Evolutionary conservation across 2,888 invertebrate species (phyloP), one percentile per base, ranked within the genome.

Genomic region (Hirtodrosophila histrioides): DNA sequence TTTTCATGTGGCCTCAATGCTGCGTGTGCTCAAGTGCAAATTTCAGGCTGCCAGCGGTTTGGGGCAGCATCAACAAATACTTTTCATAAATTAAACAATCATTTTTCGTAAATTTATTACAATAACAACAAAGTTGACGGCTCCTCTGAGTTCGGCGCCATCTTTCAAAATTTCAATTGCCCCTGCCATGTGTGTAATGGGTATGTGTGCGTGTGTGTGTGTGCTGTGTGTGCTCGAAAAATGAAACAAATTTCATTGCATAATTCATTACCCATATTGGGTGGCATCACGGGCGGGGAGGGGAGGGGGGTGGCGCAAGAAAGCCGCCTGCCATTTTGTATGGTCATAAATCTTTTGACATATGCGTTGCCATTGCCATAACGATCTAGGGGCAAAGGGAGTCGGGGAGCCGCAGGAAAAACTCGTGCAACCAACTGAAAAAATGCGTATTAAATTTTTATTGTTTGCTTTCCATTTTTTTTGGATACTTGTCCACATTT

Each of bases 221-320:
- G 39, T 49, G 48, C 40, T 49, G 48, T 40, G 39, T 48, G 57
- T 43, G 57, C 27, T 41, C 64, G 44, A 65, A 63, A 83, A 82
- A 86, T 71, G 69, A 86, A 86, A 84, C 81, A 79, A 81, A 78
- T 79, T 78, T 84, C 86, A 86, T 81, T 79, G 79, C 86, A 83
- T 83, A 85, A 83, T 79, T 86, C 86, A 84, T 84, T 75, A 70
- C 67, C 39, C 62, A 68, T 56, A 64, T 65, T 35, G 35, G 11
- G 35, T 10, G 37, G 48, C 3, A 27, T 5, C 27, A 45, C 39
- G 35, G 40, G 7, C 39, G 35, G 40, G 7, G 3, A 9, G n/a
- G 12, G 9, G 8, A 33, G 10, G 23, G 12, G 43, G 10, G 40
- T 27, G 44, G 12, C 24, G 4, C 41, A 53, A 62, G 60, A 55